Conservation (phyloP, 2,888 invertebrate species). For the Thera britannica region DNA sequence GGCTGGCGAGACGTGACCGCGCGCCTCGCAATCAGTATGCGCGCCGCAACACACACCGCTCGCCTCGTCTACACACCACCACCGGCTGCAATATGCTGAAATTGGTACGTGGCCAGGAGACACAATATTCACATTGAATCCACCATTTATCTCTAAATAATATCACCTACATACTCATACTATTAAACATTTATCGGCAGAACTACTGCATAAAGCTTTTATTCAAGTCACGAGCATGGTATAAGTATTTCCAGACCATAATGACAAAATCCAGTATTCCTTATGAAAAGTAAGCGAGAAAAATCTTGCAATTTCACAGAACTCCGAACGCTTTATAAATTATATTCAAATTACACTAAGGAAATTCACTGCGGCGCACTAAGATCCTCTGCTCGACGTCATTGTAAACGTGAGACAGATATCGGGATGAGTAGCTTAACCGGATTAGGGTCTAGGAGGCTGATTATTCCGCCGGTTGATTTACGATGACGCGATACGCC, state of each 20-base stretch:
- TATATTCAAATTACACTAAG: constrained; percentile 41
- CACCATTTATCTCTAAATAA: constrained; percentile 43
- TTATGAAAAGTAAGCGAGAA: constrained; percentile 32
- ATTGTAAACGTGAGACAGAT: constrained; percentile 76
- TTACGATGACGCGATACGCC: constrained; percentile 77
- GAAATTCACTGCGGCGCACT: constrained; percentile 34
- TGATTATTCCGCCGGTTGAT: constrained; percentile 81
- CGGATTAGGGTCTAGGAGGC: constrained; percentile 72
- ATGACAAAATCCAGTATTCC: constrained; percentile 39
- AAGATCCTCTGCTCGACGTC: constrained; percentile 61
- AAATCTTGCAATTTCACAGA: constrained; percentile 30
- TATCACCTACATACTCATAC: constrained; percentile 36
- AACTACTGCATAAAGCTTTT: constrained; percentile 33
- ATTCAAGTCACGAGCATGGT: constrained; percentile 40
- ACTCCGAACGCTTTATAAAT: constrained; percentile 28
- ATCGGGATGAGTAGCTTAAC: constrained; percentile 76
- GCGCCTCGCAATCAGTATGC: constrained; percentile 67
- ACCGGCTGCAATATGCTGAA: constrained; percentile 77
- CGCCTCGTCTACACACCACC: constrained; percentile 56
- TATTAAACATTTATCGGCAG: constrained; percentile 37
- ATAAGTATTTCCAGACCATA: constrained; percentile 39
- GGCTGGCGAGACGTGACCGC: constrained; percentile 42
- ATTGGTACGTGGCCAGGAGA: constrained; percentile 72
- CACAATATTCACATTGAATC: constrained; percentile 59
- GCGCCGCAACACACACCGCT: constrained; percentile 58